A percentile compares a stretch with the other conserved stretches of the same genome.
phyloP scores from a whole-genome alignment of 2,888 invertebrate species.

The Lumbricus terrestris region DNA sequence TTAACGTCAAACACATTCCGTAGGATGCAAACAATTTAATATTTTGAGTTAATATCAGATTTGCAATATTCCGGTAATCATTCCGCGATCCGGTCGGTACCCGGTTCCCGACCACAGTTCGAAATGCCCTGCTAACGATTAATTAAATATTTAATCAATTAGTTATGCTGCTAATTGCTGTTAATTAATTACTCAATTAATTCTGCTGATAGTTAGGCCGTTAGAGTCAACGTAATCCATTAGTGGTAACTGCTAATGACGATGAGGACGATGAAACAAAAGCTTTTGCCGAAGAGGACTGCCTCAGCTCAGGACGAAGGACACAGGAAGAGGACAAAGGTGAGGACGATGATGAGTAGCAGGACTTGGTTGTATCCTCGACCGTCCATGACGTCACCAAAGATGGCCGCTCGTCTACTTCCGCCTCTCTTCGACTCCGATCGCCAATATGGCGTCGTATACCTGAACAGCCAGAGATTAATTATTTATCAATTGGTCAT shows the following conservation, averaged over 20 bases:
- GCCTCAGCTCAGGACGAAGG: background rate
- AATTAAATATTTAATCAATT: too few species aligned
- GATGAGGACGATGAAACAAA: background rate
- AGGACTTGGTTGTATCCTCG: constrained; percentile 3
- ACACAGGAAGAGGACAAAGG: background rate
- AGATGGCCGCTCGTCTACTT: background rate
- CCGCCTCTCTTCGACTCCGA: background rate
- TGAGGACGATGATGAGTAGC: background rate
- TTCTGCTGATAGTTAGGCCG: too few species aligned
- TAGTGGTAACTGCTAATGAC: background rate
- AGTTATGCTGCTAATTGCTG: too few species aligned
- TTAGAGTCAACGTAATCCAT: background rate
- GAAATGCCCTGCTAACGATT: too few species aligned
- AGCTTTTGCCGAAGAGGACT: background rate
- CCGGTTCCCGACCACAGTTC: too few species aligned
- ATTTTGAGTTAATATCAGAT: too few species aligned
- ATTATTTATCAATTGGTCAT: too few species aligned
- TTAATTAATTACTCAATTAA: too few species aligned
- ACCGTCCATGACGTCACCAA: background rate
- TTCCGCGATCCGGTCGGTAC: too few species aligned
- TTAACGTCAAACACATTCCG: too few species aligned
- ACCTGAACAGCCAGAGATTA: background rate
- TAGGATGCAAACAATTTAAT: too few species aligned
- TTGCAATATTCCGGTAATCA: too few species aligned
- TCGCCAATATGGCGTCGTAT: background rate